Evolutionary conservation across 1,140 invertebrate species (phyloP), one percentile per base, ranked within the genome.

Genomic region (Drosophila nigromelanica): DNA sequence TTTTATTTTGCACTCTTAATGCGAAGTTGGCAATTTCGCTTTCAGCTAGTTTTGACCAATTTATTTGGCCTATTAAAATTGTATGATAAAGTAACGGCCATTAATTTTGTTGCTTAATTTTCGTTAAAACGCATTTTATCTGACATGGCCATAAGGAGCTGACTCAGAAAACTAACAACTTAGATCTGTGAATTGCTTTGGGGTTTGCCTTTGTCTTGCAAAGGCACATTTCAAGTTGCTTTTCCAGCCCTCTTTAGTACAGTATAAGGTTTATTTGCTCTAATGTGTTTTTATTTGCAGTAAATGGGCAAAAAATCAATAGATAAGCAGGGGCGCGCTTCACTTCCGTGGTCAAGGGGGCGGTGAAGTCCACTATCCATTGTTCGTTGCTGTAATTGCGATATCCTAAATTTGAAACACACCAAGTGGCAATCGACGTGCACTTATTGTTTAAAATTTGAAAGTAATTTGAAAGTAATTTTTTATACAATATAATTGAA

Each of bases 21-120:
- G 48, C 61, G 45, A 39, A 37, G 37, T 56, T 51, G 60, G 56
- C 62, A 50, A 76, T 76, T 73, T 63, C 18, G 54, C 15, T 55
- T 59, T 30, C n/a, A 66, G 66, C 67, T 61, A 72, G 77, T 80
- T 78, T 75, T 71, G 71, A 47, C 72, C 83, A 89, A 89, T 87
- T 87, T 87, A 89, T 87, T 89, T 79, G 72, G 40, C 72, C 83
- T 83, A 87, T 87, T 82, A 87, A 89, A 87, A 89, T 82, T 89
- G 83, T 89, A 83, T 87, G 82, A 89, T 82, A 82, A 87, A 89
- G 69, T 72, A 66, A 67, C 62, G 52, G 45, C 78, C 83, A 89
- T 87, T 87, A 89, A 89, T 89, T 87, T 79, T 89, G 78, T 87
- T 87, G 82, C 82, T 87, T 87, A 87, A 87, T 87, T 87, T 82